A percentile compares a stretch with the other conserved stretches of the same genome.
Conservation (phyloP, 2,113 vertebrate species). For the Eretmochelys imbricata region DNA sequence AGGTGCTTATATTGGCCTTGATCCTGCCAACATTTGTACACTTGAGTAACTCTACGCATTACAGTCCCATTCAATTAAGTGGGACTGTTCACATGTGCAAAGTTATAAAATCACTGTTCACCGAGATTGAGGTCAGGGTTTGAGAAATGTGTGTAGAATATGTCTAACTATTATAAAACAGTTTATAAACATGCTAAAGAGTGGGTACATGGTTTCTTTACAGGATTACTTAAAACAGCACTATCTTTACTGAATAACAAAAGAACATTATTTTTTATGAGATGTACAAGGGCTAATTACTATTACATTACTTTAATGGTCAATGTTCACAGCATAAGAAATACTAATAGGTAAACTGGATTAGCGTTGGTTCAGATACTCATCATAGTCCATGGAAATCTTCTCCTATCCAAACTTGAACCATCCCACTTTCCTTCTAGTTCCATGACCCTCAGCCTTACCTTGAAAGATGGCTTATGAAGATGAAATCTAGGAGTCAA, state of each 20-base stretch:
- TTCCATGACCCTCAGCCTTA: not conserved
- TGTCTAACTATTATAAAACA: not conserved
- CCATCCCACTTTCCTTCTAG: not conserved
- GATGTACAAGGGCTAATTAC: not conserved
- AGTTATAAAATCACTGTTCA: not conserved
- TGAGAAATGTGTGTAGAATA: not conserved
- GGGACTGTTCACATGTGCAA: not conserved
- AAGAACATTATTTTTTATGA: not conserved
- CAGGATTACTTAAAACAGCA: not conserved
- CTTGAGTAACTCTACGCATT: not conserved
- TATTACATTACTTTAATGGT: not conserved
- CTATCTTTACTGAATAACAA: not conserved
- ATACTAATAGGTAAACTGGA: not conserved
- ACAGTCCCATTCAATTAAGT: not conserved
- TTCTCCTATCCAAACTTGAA: not conserved
- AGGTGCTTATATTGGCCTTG: not conserved
- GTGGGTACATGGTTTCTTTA: not conserved
- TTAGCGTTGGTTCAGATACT: not conserved
- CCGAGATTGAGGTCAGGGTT: not conserved
- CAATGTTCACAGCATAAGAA: not conserved
- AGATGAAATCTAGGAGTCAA: not conserved
- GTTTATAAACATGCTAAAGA: not conserved
- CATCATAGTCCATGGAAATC: conserved; percentile 21
- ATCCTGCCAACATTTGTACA: not conserved
- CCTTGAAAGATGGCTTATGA: conserved; percentile 12